Evolutionary conservation across 2,888 invertebrate genomes (phyloP), one percentile per base, ranked within the genome.

Genomic region (Chirona hameri): DNA sequence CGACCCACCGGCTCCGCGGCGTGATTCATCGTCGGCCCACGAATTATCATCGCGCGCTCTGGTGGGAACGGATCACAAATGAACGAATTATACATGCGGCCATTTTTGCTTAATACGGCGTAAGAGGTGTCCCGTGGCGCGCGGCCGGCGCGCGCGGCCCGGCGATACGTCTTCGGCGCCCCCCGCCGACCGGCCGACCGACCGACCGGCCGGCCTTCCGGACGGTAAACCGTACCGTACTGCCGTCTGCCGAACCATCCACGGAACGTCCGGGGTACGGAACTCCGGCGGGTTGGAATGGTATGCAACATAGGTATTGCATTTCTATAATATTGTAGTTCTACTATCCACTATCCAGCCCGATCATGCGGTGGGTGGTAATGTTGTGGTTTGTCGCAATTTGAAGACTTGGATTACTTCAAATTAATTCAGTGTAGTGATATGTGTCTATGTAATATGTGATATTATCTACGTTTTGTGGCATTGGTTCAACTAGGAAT

Each of bases 21-120:
- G 15, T 76, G 76, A 76, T 76, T 76, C 76, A 76, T 76, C 24
- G 76, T 24, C 76, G 12, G 39, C 3, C 46, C 39, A 12, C 39
- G 76, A 76, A 76, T 76, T 76, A 76, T 76, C 72, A 31, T 72
- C 39, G 12, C 24, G 39, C 18, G 24, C 27, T 10, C 24, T 24
- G 76, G 21, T 76, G 76, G 76, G 39, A 39, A 46, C 76, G 15
- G 72, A 29, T 18, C 72, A 18, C 76, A 39, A 46, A 76, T 46
- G 76, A 24, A 15, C 76, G 15, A 21, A 76, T 76, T 76, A 76
- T 76, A 76, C 76, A 76, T 76, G 76, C 76, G 76, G 39, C 24
- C 39, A 46, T 76, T 24, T 24, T 31, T 46, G 76, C 76, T 76
- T 76, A 76, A 76, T 76, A 76, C 46, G 76, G 21, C 18, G 76